These are phyloP conservation scores for Cetonia aurata DNA, from an alignment of 2,888 invertebrate species.

Conservation along the genomic window DNA sequence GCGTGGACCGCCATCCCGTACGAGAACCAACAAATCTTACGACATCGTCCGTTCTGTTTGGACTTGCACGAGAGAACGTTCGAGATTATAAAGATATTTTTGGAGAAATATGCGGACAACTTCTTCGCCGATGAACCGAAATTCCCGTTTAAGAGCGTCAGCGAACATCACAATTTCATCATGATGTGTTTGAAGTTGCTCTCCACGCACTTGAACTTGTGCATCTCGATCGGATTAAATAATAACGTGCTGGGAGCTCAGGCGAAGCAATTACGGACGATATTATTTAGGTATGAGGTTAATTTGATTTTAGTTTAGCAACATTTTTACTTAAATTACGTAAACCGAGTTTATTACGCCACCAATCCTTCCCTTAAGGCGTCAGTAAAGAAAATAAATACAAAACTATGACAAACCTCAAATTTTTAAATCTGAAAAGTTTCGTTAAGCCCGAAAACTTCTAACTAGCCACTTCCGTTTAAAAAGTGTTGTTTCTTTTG, in stretches of 20 bases:
- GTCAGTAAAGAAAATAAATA: too few relatives aligned
- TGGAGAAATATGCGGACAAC: slow-evolving; percentile 70
- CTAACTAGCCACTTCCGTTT: too few relatives aligned
- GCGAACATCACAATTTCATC: slow-evolving; percentile 72
- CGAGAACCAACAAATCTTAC: slow-evolving; percentile 69
- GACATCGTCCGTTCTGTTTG: slow-evolving; percentile 73
- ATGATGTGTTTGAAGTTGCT: slow-evolving; percentile 70
- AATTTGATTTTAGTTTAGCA: not conserved
- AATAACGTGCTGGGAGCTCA: slow-evolving; percentile 68
- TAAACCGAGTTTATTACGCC: too few relatives aligned
- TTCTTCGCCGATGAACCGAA: slow-evolving; percentile 67
- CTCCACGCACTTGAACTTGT: slow-evolving; percentile 72
- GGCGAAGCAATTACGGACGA: slow-evolving; percentile 69
- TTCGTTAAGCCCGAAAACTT: too few relatives aligned
- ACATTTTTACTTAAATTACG: too few relatives aligned
- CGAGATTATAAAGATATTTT: slow-evolving; percentile 68
- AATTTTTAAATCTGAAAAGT: too few relatives aligned
- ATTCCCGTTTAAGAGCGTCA: slow-evolving; percentile 66
- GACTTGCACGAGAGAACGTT: slow-evolving; percentile 74
- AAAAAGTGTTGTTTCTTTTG: too few relatives aligned
- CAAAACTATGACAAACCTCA: too few relatives aligned
- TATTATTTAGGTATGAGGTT: slow-evolving; percentile 68
- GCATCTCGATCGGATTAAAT: slow-evolving; percentile 68
- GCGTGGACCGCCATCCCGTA: slow-evolving; percentile 71
- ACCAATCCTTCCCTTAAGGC: too few relatives aligned